Conservation (phyloP, 2,797 vertebrate genomes). For the Galagoides demidoff region DNA sequence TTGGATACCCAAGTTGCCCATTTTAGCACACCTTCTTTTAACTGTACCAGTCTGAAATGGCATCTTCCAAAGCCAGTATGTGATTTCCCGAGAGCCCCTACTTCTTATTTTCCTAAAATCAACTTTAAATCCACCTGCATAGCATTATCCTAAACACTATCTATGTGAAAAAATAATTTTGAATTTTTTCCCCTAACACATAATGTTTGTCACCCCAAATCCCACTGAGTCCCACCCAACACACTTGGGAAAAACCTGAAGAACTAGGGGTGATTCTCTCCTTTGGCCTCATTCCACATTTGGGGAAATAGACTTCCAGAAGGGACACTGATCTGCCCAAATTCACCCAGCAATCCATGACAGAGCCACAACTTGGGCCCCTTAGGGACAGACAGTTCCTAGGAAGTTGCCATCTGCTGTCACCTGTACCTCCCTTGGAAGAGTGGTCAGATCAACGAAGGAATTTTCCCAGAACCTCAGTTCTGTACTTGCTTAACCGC, state of each 20-base stretch:
- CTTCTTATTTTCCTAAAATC: constrained; percentile 25
- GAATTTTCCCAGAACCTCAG: neutral
- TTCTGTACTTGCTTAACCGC: neutral
- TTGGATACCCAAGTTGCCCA: neutral
- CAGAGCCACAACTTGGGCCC: neutral
- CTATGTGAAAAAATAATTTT: constrained; percentile 5
- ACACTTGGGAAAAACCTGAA: neutral
- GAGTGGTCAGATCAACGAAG: neutral
- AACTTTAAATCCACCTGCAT: neutral
- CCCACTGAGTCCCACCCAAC: neutral
- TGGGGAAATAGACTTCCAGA: neutral
- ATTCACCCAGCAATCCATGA: neutral
- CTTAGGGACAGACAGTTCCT: neutral
- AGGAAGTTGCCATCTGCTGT: neutral
- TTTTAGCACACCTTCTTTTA: neutral
- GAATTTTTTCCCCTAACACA: neutral
- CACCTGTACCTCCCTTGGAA: neutral
- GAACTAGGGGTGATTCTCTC: neutral
- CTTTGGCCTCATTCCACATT: neutral
- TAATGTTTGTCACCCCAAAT: neutral
- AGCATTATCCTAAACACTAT: neutral
- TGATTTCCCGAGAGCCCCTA: neutral
- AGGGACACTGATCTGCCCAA: neutral
- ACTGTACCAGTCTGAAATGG: neutral
- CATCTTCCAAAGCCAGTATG: neutral